A percentile compares a stretch with the other conserved stretches of the same genome.
These are phyloP conservation scores for Palythoa grandiflora DNA, from an alignment of 92 coral and sea anemone species.

Conservation along the genomic window DNA sequence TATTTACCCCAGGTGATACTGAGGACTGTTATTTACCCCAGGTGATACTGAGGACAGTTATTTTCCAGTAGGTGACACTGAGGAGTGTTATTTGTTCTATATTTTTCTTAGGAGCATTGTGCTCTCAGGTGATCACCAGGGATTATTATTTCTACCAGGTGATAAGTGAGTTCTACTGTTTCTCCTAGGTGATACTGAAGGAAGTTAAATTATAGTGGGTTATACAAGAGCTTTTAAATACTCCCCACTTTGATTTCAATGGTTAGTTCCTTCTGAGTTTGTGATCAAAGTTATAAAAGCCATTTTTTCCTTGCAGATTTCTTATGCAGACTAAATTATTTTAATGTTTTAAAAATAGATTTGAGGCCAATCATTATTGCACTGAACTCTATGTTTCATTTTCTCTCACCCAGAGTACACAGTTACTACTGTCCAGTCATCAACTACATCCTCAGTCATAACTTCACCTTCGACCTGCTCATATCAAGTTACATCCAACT, in stretches of 20 bases:
- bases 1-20: too few species aligned
- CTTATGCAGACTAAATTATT: neutral
- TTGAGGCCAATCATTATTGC: too few species aligned
- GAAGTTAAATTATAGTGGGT: neutral
- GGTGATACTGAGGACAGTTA: neutral
- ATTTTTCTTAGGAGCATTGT: neutral
- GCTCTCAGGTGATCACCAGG: too few species aligned
- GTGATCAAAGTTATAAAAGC: too few species aligned
- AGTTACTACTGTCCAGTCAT: slow-evolving; percentile 66
- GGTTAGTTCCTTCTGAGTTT: too few species aligned
- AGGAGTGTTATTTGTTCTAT: neutral
- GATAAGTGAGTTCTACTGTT: neutral
- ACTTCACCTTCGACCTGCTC: slow-evolving; percentile 74
- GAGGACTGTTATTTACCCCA: too few species aligned
- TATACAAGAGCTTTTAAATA: neutral
- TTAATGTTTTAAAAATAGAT: too few species aligned
- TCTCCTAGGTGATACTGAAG: neutral
- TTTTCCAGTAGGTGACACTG: neutral
- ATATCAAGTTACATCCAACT: slow-evolving; percentile 69
- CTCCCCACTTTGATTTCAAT: too few species aligned
- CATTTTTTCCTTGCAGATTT: neutral
- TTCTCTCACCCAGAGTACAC: slow-evolving; percentile 55
- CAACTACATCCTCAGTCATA: slow-evolving; percentile 69
- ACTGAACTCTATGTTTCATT: neutral
- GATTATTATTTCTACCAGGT: neutral